Base-by-base conservation (phyloP, 2,113 vertebrate genomes). In the Pan paniscus region DNA sequence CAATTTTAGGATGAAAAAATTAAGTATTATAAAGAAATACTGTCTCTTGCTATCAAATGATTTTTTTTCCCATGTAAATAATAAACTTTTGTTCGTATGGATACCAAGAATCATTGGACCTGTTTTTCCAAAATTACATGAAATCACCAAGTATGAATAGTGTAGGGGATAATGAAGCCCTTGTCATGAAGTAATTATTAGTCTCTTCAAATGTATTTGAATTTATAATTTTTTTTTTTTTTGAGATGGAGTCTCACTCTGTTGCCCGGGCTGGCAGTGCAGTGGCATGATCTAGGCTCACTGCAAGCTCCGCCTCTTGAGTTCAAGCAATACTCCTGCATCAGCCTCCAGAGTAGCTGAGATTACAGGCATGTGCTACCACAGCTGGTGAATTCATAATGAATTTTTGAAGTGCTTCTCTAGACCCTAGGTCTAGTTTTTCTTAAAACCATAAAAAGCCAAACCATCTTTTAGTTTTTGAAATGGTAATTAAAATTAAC, bases 191-290 rank as follows among this genome's bases (percentile, higher is more conserved):
- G 40, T 79, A 73, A 84, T 61, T 92, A 59, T 43, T 81, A 48
- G 48, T 84, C 18, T 76, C 46, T 89, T 96, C 55, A 93, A 38
- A 83, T 76, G 46, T 90, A 68, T 76, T 97, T 97, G 46, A 82
- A 72, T 86, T 94, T 85, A 52, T 23, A 68, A 5, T 83, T 68
- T 6, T 16, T 67, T 35, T 38, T 67, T 32, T 68, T 68, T 68
- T 67, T 35, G 67, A 68, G 67, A 35, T 1, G 3, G 16, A 1
- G 32, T 17, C 67, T 68, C 7, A 7, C 67, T 68, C 32, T n/a
- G 67, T n/a, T 35, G 4, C 67, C 67, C 32, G 35, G 67, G 32
- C 67, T 68, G 30, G 14, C 38, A 68, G 16, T 68, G 61, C 61
- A 64, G 27, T 64, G 61, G 27, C 61, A 6, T 32, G 27, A 64